A percentile compares a stretch with the other conserved stretches of the same genome.
Conservation (phyloP, 2,797 vertebrate species). For the Anomalospiza imberbis region DNA sequence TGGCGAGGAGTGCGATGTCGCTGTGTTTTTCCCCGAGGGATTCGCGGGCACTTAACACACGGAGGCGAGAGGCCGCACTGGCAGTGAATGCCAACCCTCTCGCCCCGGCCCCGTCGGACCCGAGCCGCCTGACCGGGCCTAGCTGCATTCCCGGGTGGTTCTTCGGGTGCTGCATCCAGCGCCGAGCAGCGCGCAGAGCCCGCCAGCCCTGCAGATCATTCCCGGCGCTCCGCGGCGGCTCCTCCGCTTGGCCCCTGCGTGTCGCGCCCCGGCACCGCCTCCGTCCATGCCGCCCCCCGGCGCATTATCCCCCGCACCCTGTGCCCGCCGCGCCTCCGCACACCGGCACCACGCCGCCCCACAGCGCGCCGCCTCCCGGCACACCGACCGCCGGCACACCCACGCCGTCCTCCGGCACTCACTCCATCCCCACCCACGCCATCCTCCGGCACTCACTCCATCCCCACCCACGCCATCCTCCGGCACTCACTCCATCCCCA, state of each 20-base stretch:
- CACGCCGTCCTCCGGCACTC: no score
- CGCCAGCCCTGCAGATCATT: neutral
- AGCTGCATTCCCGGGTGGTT: neutral
- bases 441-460: no score
- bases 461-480: no score
- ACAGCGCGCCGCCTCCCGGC: neutral
- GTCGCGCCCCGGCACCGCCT: no score
- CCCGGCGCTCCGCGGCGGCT: neutral
- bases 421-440: neutral
- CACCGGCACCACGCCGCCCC: neutral
- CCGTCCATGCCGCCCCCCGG: neutral
- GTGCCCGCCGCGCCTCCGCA: neutral
- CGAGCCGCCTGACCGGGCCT: neutral
- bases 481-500: neutral
- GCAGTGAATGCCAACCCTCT: neutral
- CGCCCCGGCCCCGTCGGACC: no score
- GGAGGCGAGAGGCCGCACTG: fast-evolving
- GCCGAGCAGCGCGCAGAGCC: neutral
- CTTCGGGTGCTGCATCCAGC: neutral
- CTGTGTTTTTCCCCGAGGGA: neutral
- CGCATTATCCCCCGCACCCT: no score
- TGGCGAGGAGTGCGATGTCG: neutral
- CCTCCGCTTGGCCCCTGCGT: neutral
- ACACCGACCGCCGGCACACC: neutral
- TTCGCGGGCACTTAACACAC: neutral